Percentiles rank a stretch among this genome's conserved stretches.
Conservation (phyloP, 2,797 vertebrate genomes). For the Protosalanx chinensis region DNA sequence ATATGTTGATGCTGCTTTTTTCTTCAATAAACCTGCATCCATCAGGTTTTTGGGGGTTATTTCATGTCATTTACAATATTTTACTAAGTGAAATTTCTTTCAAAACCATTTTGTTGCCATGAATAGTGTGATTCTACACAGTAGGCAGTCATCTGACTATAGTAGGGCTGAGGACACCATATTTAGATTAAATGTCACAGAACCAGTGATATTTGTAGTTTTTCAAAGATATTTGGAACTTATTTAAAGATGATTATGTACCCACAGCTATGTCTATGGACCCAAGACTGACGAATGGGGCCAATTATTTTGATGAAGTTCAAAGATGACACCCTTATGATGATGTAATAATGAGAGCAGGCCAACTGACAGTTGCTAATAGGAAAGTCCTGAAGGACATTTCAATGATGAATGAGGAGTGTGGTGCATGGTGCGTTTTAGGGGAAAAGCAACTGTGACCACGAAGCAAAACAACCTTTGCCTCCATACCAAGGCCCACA, state of each 20-base stretch:
- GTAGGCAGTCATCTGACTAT: background rate
- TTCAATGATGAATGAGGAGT: slow-evolving; percentile 60
- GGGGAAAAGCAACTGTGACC: slow-evolving; percentile 29
- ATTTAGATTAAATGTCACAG: background rate
- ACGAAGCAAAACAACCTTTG: slow-evolving; percentile 48
- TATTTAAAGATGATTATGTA: slow-evolving; percentile 15
- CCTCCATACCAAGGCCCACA: background rate
- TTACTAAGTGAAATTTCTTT: background rate
- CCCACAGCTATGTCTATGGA: slow-evolving; percentile 32
- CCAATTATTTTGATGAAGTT: slow-evolving; percentile 77
- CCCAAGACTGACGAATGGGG: slow-evolving; percentile 65
- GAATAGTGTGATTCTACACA: background rate
- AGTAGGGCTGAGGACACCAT: too few relatives aligned
- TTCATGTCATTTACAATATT: background rate
- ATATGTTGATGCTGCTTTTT: slow-evolving; percentile 48
- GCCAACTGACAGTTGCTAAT: slow-evolving; percentile 68
- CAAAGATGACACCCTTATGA: slow-evolving; percentile 74
- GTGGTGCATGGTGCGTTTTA: slow-evolving; percentile 43
- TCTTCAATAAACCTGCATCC: too few relatives aligned
- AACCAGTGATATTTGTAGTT: background rate
- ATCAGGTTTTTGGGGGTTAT: background rate
- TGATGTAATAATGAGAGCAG: slow-evolving; percentile 68
- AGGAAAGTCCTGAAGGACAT: slow-evolving; percentile 66
- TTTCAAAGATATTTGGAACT: slow-evolving; percentile 6
- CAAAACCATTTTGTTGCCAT: background rate